phyloP scores from a whole-genome alignment of 2,113 vertebrate species.

The Rhagologus leucostigma region DNA sequence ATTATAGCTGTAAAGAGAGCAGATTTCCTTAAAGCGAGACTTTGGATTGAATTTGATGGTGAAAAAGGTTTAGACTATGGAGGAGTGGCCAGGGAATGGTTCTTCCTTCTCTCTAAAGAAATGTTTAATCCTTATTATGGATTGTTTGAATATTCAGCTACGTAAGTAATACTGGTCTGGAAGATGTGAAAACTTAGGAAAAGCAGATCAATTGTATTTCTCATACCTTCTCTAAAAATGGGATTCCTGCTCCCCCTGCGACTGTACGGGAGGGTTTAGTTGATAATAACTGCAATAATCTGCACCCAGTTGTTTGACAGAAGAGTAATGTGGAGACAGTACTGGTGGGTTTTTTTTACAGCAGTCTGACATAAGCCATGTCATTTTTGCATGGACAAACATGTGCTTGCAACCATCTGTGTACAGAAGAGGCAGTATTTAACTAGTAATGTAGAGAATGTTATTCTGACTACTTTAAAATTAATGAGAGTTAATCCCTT shows the following conservation, averaged over 20 bases:
- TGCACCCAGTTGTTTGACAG: background rate
- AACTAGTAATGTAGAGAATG: background rate
- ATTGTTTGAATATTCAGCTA: slow-evolving; percentile 96
- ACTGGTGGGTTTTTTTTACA: background rate
- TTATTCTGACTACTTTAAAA: background rate
- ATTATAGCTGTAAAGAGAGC: slow-evolving; percentile 89
- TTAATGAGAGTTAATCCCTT: background rate
- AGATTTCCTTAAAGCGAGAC: slow-evolving; percentile 91
- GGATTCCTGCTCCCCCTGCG: background rate
- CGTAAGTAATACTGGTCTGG: slow-evolving; percentile 79
- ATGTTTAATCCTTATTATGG: slow-evolving; percentile 99
- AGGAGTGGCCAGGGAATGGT: slow-evolving; percentile 95
- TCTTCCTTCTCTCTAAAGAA: slow-evolving; percentile 97
- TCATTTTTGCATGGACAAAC: background rate
- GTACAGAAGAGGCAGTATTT: background rate
- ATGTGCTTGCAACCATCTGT: background rate
- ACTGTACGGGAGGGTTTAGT: background rate
- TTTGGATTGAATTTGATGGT: slow-evolving; percentile 98
- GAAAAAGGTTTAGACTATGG: slow-evolving; percentile 97
- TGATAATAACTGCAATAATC: background rate
- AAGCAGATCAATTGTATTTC: background rate
- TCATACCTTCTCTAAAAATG: background rate
- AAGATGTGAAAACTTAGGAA: background rate
- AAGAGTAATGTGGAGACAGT: background rate
- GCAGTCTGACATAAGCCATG: background rate